Evolutionary conservation across 2,888 invertebrate species (phyloP).

Genomic region (Actias luna): DNA sequence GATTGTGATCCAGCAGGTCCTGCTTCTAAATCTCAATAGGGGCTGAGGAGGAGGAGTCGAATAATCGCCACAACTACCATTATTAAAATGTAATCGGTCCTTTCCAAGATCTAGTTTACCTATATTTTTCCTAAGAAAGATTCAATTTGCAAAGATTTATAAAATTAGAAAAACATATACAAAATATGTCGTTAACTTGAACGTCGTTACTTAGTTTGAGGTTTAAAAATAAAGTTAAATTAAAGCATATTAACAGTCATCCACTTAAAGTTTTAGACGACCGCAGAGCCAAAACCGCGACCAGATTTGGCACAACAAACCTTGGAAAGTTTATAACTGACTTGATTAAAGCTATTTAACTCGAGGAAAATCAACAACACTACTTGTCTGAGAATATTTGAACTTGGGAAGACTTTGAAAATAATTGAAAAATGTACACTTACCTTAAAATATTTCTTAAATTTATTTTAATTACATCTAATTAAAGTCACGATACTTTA

Average conservation of each 20-base stretch:
- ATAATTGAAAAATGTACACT: neutral
- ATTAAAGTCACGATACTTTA: neutral
- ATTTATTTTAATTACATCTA: neutral
- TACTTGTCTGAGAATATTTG: neutral
- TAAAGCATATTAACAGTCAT: neutral
- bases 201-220: neutral
- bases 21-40: too few relatives aligned
- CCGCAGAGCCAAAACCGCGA: neutral
- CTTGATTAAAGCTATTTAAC: neutral
- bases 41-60: too few relatives aligned
- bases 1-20: too few relatives aligned
- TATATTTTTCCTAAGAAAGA: too few relatives aligned
- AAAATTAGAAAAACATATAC: too few relatives aligned
- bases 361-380: neutral
- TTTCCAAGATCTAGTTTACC: too few relatives aligned
- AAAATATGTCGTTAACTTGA: neutral
- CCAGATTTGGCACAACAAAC: constrained; percentile 2
- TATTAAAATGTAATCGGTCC: too few relatives aligned
- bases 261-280: neutral
- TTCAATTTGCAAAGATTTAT: too few relatives aligned
- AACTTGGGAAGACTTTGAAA: neutral
- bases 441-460: neutral
- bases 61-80: too few relatives aligned
- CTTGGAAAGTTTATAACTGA: constrained; percentile 6
- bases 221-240: neutral